Conservation (phyloP, 2,113 vertebrate species). For the Heterotis niloticus region DNA sequence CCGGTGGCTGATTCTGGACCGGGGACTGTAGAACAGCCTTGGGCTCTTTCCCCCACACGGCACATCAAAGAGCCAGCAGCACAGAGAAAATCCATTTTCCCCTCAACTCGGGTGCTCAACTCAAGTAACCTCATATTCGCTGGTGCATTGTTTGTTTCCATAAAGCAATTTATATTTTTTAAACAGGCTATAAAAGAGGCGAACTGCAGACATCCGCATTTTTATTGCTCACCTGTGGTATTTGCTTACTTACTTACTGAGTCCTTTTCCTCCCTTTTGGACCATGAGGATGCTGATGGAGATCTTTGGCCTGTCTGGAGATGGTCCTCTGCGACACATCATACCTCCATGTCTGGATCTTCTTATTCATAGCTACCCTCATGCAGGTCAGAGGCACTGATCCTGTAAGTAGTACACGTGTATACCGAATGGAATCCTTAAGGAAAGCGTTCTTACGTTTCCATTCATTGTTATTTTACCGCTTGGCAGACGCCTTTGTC, state of each 20-base stretch:
- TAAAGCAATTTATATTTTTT: conserved; percentile 9
- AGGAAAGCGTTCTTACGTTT: background rate
- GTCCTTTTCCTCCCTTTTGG: too few species aligned
- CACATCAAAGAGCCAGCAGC: background rate
- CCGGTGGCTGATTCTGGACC: conserved; percentile 19
- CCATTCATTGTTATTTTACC: background rate
- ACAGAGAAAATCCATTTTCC: background rate
- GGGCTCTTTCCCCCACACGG: conserved; percentile 17
- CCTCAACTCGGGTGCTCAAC: background rate
- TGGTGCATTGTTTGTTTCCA: conserved; percentile 9
- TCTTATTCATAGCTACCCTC: background rate
- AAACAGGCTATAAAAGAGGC: background rate
- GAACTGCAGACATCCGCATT: background rate
- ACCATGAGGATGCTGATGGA: too few species aligned
- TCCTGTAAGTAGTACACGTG: too few species aligned
- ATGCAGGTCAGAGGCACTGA: background rate
- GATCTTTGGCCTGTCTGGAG: too few species aligned
- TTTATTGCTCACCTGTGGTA: too few species aligned
- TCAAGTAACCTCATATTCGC: conserved; percentile 8
- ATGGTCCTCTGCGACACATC: too few species aligned
- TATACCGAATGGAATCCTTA: too few species aligned
- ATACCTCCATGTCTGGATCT: too few species aligned
- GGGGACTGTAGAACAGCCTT: background rate
- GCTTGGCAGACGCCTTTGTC: background rate
- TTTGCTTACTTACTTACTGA: too few species aligned